These are phyloP conservation scores for Chrosomus eos DNA, from an alignment of 2,797 vertebrate genomes.

Conservation along the genomic window DNA sequence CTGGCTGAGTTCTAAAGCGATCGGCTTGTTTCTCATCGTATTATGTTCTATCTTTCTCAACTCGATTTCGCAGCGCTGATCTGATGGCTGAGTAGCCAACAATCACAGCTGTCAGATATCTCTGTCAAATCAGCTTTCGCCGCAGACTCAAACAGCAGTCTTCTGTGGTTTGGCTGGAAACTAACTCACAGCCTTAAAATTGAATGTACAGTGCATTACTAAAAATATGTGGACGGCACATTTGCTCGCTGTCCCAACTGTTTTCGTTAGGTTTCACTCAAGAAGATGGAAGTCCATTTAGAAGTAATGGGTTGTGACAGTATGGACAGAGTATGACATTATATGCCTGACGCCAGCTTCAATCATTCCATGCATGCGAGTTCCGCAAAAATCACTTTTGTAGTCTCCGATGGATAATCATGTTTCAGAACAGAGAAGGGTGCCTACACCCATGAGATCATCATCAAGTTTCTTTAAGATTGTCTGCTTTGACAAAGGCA, in stretches of 20 bases:
- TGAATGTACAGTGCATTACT: constrained; percentile 57
- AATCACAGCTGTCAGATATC: constrained; percentile 61
- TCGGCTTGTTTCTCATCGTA: constrained; percentile 45
- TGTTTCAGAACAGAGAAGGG: constrained; percentile 46
- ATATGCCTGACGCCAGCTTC: constrained; percentile 65
- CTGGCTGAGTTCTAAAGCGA: constrained; percentile 12
- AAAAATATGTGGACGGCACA: constrained; percentile 55
- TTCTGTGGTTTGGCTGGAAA: constrained; percentile 43
- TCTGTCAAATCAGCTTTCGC: constrained; percentile 58
- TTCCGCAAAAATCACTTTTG: constrained; percentile 55
- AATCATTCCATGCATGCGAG: constrained; percentile 66
- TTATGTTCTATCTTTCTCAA: constrained; percentile 53
- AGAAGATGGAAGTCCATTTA: constrained; percentile 64
- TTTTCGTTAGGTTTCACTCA: constrained; percentile 63
- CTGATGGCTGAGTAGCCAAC: constrained; percentile 55
- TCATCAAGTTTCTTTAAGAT: constrained; percentile 50
- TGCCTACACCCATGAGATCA: constrained; percentile 49
- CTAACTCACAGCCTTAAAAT: constrained; percentile 55
- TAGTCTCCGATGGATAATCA: constrained; percentile 52
- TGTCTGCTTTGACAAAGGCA: constrained; percentile 58
- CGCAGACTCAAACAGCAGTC: constrained; percentile 43
- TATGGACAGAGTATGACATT: constrained; percentile 65
- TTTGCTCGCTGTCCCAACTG: constrained; percentile 62
- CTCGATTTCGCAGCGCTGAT: constrained; percentile 51
- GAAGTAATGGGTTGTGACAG: constrained; percentile 71